phyloP scores from a whole-genome alignment of 2,113 vertebrate genomes.

The Arvicanthis niloticus region DNA sequence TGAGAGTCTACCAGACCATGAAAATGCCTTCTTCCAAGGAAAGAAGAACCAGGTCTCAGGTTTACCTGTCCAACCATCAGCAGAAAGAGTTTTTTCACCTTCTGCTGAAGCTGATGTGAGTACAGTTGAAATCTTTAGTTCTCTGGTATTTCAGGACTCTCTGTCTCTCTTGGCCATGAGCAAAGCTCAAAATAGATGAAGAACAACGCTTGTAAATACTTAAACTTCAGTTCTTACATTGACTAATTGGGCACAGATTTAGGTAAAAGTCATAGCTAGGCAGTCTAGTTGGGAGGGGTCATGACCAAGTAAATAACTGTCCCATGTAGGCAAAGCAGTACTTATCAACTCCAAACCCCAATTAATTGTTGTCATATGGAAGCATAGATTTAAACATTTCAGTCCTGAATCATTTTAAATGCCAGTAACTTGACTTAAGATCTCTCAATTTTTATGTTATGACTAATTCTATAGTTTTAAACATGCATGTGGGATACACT shows the following conservation, averaged over 20 bases:
- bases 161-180: not conserved
- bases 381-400: not conserved
- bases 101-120: not conserved
- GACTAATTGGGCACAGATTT: not conserved
- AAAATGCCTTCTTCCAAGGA: not conserved
- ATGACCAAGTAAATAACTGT: not conserved
- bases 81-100: not conserved
- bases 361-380: not conserved
- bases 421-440: not conserved
- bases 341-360: not conserved
- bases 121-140: not conserved
- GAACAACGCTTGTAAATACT: not conserved
- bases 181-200: conserved; percentile 11
- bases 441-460: not conserved
- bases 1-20: not conserved
- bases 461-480: not conserved
- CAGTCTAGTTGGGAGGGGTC: not conserved
- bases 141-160: not conserved
- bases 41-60: not conserved
- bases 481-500: not conserved
- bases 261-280: not conserved
- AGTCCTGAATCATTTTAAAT: not conserved
- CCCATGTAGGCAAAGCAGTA: not conserved
- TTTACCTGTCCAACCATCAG: not conserved
- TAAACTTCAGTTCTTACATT: not conserved